Conservation (phyloP, 2,888 invertebrate genomes). For the Stenodera caucasica region DNA sequence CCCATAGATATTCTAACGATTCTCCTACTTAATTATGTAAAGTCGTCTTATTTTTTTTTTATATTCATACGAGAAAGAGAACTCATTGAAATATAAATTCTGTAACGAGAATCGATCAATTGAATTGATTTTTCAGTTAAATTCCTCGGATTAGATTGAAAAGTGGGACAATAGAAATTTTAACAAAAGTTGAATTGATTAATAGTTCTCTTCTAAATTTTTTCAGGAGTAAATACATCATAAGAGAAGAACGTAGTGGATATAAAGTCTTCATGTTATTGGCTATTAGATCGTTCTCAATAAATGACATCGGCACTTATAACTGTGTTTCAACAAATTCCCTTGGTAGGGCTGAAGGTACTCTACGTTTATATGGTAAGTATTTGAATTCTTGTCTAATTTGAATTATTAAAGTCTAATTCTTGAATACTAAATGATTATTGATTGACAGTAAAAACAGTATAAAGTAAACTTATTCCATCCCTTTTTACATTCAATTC, state of each 20-base stretch:
- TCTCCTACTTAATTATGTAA: too few species aligned
- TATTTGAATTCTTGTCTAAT: constrained; percentile 14
- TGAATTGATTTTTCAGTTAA: too few species aligned
- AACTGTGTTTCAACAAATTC: constrained; percentile 77
- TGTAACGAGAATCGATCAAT: too few species aligned
- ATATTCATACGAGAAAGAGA: too few species aligned
- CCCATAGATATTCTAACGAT: too few species aligned
- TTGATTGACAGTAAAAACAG: not conserved
- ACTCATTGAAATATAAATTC: too few species aligned
- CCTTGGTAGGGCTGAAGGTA: constrained; percentile 75
- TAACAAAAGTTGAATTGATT: not conserved
- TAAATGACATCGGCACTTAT: constrained; percentile 64
- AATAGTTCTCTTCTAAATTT: constrained; percentile 11
- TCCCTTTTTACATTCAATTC: not conserved
- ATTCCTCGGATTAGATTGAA: too few species aligned
- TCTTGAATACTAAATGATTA: too few species aligned
- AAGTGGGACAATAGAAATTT: too few species aligned
- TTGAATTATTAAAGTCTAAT: too few species aligned
- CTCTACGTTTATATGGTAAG: constrained; percentile 71
- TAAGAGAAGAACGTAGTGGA: constrained; percentile 69
- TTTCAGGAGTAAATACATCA: constrained; percentile 74
- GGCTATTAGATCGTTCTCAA: constrained; percentile 61
- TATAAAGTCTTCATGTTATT: constrained; percentile 77
- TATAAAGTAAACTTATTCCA: not conserved
- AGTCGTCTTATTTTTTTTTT: too few species aligned